These are phyloP conservation scores for Tauraco hartlaubi DNA, from an alignment of 2,797 vertebrate genomes.

Conservation along the genomic window DNA sequence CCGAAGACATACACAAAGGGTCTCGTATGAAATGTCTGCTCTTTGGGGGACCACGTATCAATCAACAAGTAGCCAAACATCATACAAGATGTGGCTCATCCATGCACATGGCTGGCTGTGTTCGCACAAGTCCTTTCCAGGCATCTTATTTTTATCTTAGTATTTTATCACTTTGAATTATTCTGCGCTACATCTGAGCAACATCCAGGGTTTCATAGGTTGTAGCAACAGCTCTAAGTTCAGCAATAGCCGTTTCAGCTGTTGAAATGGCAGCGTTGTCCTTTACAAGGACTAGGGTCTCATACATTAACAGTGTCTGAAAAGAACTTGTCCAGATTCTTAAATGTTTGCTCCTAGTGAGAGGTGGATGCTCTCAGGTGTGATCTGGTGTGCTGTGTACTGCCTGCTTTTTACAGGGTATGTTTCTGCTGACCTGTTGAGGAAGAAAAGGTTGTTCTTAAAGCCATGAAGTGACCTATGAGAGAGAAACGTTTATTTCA, in stretches of 20 bases:
- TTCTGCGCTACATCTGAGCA: background rate
- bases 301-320: background rate
- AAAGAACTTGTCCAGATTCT: background rate
- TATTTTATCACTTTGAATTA: background rate
- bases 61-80: fast-evolving
- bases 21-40: background rate
- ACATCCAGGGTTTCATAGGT: background rate
- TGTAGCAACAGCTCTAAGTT: background rate
- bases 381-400: background rate
- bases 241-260: background rate
- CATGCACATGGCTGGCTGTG: fast-evolving
- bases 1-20: background rate
- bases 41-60: background rate
- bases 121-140: background rate
- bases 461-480: background rate
- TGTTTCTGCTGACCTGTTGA: background rate
- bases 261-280: background rate
- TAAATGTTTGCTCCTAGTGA: background rate
- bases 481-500: background rate
- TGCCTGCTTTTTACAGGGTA: background rate
- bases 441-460: background rate
- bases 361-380: background rate
- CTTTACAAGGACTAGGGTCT: background rate
- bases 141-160: background rate
- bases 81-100: background rate